Evolutionary conservation across 2,888 invertebrate species (phyloP).

Genomic region (Blera fallax): DNA sequence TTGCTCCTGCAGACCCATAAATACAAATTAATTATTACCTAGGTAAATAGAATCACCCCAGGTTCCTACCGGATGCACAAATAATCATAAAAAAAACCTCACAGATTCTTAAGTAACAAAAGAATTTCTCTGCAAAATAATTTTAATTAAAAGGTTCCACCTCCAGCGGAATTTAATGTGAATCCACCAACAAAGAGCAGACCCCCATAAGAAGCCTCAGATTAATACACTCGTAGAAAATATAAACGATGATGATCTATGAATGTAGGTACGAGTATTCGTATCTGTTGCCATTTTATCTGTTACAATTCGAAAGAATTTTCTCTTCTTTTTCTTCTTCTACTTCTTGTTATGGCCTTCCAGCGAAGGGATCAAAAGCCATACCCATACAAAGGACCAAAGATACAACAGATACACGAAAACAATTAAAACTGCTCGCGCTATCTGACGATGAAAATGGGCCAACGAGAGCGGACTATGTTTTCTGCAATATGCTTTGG

Average conservation of each 20-base stretch:
- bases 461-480: conserved; percentile 25
- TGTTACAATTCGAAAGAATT: conserved; percentile 1
- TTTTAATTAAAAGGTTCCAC: conserved; percentile 33
- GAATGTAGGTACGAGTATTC: not conserved
- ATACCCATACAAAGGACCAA: conserved; percentile 9
- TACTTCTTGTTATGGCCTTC: not conserved
- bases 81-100: not conserved
- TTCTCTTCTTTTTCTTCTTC: not conserved
- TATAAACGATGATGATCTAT: conserved; percentile 12
- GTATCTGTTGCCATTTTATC: not conserved
- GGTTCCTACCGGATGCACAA: not conserved
- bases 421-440: conserved; percentile 50
- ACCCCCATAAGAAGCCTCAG: not conserved
- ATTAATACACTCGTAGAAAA: conserved; percentile 1
- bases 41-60: not conserved
- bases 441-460: conserved; percentile 22
- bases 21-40: conserved; percentile 1
- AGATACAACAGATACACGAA: conserved; percentile 32
- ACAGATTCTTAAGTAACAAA: not conserved
- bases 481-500: not conserved
- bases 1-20: not conserved
- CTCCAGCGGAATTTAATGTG: not conserved
- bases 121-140: conserved; percentile 5
- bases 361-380: conserved; percentile 13
- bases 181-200: not conserved